Base-by-base conservation (phyloP, 2,797 vertebrate species). In the Tangara arthus region DNA sequence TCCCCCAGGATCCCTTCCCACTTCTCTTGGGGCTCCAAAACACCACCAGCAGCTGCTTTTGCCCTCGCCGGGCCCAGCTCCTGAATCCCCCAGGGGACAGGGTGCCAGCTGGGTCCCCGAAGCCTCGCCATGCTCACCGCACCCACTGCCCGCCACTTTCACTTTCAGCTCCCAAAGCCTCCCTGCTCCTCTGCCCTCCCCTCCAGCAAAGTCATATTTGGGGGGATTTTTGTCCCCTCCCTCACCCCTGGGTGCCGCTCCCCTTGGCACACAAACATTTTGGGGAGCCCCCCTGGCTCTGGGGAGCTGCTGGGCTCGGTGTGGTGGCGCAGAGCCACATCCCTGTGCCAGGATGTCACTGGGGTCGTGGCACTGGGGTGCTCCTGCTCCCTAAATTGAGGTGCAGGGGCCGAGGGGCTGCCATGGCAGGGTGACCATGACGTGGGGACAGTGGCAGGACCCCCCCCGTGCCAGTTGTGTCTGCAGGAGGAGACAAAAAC, bases 231-330 rank as follows among this genome's bases (percentile, higher is more conserved):
- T 50, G 18, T n/a, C 32, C 32, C 34, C 15, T 34, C 23, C 27
- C 18, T 30, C 50, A 16, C 5, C 26, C 24, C 50, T 13, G 24
- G n/a, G 42, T 13, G 56, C 60, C 6, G 32, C 46, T 71, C 35
- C 53, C 2, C 1, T n/a, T 11, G 65, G 49, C 65, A 55, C 34
- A 41, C 0, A 4, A 19, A 18, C 3, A 5, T 39, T 87, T 32
- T 0, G 1, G 47, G 47, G 56, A 2, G 2, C 2, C 5, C 32
- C 19, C 20, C 13, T 0, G 0, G 41, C 41, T 5, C 1, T 3
- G 8, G 41, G 60, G 72, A 2, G 2, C 28, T 4, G 44, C 34
- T 32, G 69, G 32, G 69, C 32, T 59, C 50, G 1, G 52, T 0
- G 16, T 4, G 3, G 8, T 24, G 13, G 37, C 3, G 24, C 75